Base-by-base conservation (phyloP, 2,797 vertebrate genomes). In the Danio aesculapii region DNA sequence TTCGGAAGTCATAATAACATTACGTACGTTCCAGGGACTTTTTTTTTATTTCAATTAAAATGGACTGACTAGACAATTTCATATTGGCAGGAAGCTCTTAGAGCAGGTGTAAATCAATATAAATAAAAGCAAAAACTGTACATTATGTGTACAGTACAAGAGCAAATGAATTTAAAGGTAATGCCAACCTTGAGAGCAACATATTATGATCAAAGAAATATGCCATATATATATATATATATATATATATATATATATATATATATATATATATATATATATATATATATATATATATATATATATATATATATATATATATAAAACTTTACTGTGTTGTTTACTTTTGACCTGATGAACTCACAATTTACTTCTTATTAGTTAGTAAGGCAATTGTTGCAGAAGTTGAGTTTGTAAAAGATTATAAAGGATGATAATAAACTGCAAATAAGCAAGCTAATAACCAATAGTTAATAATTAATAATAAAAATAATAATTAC, bases 161-260 rank as follows among this genome's bases (percentile, higher is more conserved):
- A 30, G 21, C 21, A 61, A 17, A 17, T 9, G 41, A 53, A 21
- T 8, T 5, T 5, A 47, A 41, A 6, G 50, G 49, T 53, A 11
- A 41, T 4, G 16, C n/a, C 30, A 53, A 41, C 39, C n/a, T 43
- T 70, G 49, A 71, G 14, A 12, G 16, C 53, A 50, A 70, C 53
- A 50, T 12, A 16, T 12, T 43, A 11, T 55, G 21, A 41, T 53
- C 68, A 44, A 55, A 43, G 52, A 16, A 55, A 55, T 70, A 30
- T 53, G 30, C 21, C 30, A 30, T 53, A 70, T 53, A n/a, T 53
- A 70, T 70, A n/a, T 53, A 70, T 70, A 30, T 53, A 70, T 53
- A n/a, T 53, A 70, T 70, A 30, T 53, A 70, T 53, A n/a, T 53
- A 70, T 70, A 30, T 53, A 70, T 53, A n/a, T 53, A 70, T 70